Evolutionary conservation across 2,888 invertebrate species (phyloP).

Genomic region (Leptothorax acervorum): DNA sequence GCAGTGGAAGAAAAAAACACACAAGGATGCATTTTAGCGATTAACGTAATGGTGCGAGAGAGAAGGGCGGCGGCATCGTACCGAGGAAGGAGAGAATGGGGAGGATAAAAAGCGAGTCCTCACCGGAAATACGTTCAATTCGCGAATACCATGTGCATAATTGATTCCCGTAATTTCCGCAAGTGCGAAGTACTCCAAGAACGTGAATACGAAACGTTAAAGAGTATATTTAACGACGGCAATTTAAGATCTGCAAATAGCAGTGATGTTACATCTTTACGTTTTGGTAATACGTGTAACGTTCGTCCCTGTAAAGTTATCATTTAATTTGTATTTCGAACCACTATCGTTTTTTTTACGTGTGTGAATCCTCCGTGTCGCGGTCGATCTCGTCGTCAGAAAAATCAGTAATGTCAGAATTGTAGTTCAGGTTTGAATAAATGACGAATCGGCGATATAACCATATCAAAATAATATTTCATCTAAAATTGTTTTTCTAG

Average conservation of each 20-base stretch:
- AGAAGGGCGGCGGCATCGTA: neutral
- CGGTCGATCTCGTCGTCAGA: neutral
- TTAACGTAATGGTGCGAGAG: constrained; percentile 1
- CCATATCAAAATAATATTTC: neutral
- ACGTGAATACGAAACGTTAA: neutral
- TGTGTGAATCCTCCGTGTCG: neutral
- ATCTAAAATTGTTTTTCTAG: neutral
- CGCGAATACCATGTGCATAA: constrained; percentile 8
- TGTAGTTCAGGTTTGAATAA: constrained; percentile 19
- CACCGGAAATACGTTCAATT: constrained; percentile 15
- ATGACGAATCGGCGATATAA: constrained; percentile 13
- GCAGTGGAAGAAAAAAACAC: neutral
- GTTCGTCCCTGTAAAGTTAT: neutral
- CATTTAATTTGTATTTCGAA: neutral
- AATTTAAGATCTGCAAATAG: neutral
- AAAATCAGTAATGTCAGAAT: neutral
- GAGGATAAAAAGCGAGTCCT: neutral
- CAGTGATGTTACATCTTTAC: neutral
- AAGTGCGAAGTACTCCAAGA: neutral
- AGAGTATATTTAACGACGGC: neutral
- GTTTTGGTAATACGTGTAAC: neutral
- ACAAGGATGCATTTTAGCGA: constrained; percentile 15
- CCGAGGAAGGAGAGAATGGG: neutral
- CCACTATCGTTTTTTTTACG: neutral
- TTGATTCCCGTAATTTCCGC: constrained; percentile 23